Evolutionary conservation across 2,888 invertebrate species (phyloP), one percentile per base, ranked within the genome.

Genomic region (Villa cingulata): DNA sequence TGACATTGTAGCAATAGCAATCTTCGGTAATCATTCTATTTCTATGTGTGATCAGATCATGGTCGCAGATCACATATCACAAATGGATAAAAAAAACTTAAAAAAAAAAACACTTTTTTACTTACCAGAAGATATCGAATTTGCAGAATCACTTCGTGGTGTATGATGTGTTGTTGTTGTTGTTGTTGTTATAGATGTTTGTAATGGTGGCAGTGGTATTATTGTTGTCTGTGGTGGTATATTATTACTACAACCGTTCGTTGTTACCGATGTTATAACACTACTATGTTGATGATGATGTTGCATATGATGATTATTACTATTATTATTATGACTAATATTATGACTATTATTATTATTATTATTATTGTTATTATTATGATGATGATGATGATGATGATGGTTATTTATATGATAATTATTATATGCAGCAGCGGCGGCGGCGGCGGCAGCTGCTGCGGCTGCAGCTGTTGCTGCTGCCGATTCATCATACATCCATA

Each of bases 401-500:
- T 27, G 6, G n/a, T n/a, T n/a, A n/a, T n/a, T n/a, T n/a, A n/a
- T n/a, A n/a, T n/a, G n/a, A n/a, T n/a, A n/a, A 23, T 23, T 23
- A 23, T 23, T 23, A 23, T 23, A 23, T 23, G 23, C 23, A 23
- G 23, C 23, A 23, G 23, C 23, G 4, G 23, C 23, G 7, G 23
- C 23, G 4, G 23, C 23, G 7, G 23, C 23, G 5, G 23, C 23
- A 54, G 71, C 65, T 58, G 67, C 63, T 54, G 48, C 56, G 50
- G 51, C 55, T 55, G 40, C 54, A 52, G 29, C 41, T 34, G 34
- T 32, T 51, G 49, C 45, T 52, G 51, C 12, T 45, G 39, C 65
- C 37, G 60, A 68, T 56, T 78, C 78, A 61, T 75, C 77, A 59
- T 86, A 85, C 16, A 65, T 43, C 88, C 88, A 89, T 56, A 88